phyloP scores from a whole-genome alignment of 2,113 vertebrate genomes.

The Pluvianellus socialis region DNA sequence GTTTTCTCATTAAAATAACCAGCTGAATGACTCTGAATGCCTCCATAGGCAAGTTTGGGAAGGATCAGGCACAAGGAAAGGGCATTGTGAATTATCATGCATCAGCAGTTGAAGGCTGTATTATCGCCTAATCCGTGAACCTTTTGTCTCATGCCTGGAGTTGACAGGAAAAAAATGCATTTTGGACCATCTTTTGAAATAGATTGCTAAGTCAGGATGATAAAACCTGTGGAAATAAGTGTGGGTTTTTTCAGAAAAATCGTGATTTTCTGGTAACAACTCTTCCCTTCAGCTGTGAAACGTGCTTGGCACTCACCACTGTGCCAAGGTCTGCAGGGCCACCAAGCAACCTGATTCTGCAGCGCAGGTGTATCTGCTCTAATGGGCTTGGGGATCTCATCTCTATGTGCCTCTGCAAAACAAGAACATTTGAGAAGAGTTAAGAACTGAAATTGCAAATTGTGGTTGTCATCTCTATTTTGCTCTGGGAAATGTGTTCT shows the following conservation, averaged over 20 bases:
- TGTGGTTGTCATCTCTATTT: not conserved
- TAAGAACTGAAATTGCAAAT: not conserved
- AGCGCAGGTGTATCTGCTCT: not conserved
- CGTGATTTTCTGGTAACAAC: not conserved
- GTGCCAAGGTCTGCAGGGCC: not conserved
- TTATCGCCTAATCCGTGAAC: not conserved
- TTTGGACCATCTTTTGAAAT: not conserved
- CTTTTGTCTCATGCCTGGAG: not conserved
- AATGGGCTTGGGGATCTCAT: not conserved
- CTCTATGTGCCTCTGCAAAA: not conserved
- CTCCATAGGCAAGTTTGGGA: not conserved
- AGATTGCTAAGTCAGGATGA: not conserved
- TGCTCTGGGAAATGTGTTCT: not conserved
- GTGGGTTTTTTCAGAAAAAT: not conserved
- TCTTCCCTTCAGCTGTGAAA: not conserved
- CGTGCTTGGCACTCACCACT: not conserved
- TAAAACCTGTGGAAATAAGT: not conserved
- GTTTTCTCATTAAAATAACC: constrained; percentile 1
- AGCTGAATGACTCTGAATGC: not conserved
- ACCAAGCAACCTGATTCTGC: not conserved
- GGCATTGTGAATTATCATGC: not conserved
- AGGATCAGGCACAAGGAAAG: not conserved
- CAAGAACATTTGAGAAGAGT: not conserved
- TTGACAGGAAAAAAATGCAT: not conserved
- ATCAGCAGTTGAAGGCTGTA: not conserved